Conservation (phyloP, 2,888 invertebrate genomes). For the Conops quadrifasciatus region DNA sequence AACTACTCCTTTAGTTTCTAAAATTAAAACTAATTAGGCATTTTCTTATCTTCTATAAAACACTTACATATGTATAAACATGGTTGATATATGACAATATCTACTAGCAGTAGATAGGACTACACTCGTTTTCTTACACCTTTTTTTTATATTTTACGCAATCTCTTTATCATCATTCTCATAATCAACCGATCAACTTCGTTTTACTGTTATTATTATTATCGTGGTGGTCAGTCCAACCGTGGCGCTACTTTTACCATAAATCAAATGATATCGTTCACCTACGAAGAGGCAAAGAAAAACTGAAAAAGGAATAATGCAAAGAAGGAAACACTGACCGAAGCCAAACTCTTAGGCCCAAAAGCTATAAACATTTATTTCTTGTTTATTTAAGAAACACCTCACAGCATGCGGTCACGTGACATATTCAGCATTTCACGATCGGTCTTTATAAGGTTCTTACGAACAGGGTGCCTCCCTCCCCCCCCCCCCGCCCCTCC, state of each 20-base stretch:
- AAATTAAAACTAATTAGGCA: too few species aligned
- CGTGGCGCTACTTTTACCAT: slow-evolving; percentile 14
- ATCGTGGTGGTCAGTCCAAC: slow-evolving; percentile 21
- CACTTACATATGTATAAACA: too few species aligned
- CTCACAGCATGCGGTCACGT: slow-evolving; percentile 30
- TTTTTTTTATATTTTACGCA: too few species aligned
- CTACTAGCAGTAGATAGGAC: too few species aligned
- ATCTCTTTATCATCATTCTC: neutral
- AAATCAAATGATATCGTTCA: slow-evolving; percentile 18
- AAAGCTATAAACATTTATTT: slow-evolving; percentile 31
- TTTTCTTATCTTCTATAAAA: too few species aligned
- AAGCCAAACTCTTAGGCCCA: slow-evolving; percentile 4
- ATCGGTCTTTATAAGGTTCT: slow-evolving; percentile 8
- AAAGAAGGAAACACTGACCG: slow-evolving; percentile 6
- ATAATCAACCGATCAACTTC: neutral
- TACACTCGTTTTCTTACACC: too few species aligned
- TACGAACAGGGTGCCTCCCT: neutral
- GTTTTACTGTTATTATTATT: neutral
- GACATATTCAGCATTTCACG: slow-evolving; percentile 26
- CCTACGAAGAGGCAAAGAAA: neutral
- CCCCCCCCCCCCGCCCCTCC: neutral
- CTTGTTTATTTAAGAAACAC: slow-evolving; percentile 28
- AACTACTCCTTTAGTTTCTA: too few species aligned
- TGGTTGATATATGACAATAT: too few species aligned
- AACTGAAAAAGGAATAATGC: neutral